Base-by-base conservation (phyloP, 2,797 vertebrate genomes). In the Enteromius treurensis region DNA sequence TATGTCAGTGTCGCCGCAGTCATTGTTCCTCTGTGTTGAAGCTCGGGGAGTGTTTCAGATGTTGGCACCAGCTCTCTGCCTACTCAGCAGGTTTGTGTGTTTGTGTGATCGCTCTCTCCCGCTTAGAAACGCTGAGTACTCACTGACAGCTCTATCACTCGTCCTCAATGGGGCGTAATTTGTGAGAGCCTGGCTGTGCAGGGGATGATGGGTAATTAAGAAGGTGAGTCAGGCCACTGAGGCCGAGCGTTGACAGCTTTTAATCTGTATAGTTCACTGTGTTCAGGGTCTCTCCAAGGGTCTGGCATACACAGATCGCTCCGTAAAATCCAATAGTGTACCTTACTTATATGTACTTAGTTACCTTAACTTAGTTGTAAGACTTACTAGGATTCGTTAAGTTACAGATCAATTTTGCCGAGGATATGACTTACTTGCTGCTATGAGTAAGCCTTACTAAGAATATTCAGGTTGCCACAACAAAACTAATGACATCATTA, bases 121-220 rank as follows among this genome's bases (percentile, higher is more conserved):
- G 79, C 89, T 86, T 84, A 94, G 93, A 93, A 94, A 95, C 88
- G n/a, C 88, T 91, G 91, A 91, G 93, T 90, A 89, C 23, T 62
- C 84, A 93, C 94, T 95, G 95, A 96, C 94, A 95, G 95, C 92
- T 88, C 93, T 91, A 94, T 95, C 89, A 90, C 91, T 80, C 42
- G 86, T 89, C 92, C 91, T 95, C 94, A 96, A 96, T 94, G 90
- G 85, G 84, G 89, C 89, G 91, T 94, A 95, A 95, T 96, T 95
- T 95, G 95, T 95, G 94, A 93, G 92, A 94, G 91, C 93, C 93
- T 90, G 85, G 90, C 91, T 87, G 87, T 88, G 89, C 90, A 86
- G 90, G 92, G 93, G 92, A 92, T 92, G 92, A 92, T 91, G 93
- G 94, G 94, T 96, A 95, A 95, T 95, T 95, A 95, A 93, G 93